Base-by-base conservation (phyloP, 2,797 vertebrate species). In the Enoplosus armatus region DNA sequence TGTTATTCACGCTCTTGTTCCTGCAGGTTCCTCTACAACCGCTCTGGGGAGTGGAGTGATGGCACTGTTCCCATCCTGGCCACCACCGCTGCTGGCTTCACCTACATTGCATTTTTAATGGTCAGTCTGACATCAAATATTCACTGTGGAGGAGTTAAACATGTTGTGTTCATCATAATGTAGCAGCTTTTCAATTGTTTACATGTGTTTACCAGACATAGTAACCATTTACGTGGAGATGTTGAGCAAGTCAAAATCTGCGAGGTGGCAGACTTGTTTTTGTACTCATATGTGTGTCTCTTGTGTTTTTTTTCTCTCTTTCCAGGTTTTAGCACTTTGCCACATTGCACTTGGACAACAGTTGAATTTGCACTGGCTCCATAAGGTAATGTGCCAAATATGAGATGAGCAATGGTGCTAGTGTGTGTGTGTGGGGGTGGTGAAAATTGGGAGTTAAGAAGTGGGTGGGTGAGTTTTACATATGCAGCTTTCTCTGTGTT, bases 31-130 rank as follows among this genome's bases (percentile, higher is more conserved):
- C 95, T 99, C 72, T 99, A 99, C 86, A 98, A 97, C 89, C 95
- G 92, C 78, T 97, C 97, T 71, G 97, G 97, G 67, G 95, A 97
- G 81, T 99, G 98, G 98, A 98, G 96, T n/a, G 98, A 99, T 84
- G 97, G 97, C 96, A 98, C 98, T 1, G 91, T 97, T 93, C 97
- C 98, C 72, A 97, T 99, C 84, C 93, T 99, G 11, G 94, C 97
- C 43, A 95, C 96, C 35, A 97, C 98, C 0, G 97, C 97, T n/a
- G 96, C 96, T 10, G 97, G 97, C 75, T 97, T 99, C 85, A 98
- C 95, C 0, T 99, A 99, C 83, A 90, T 99, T 18, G 87, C 97
- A 51, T 95, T 97, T 92, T 95, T 99, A 90, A 90, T 97, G 97
- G 98, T 99, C 84, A 87, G 95, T 91, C 15, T 56, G 18, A 16